phyloP scores from a whole-genome alignment of 2,888 invertebrate genomes.

The Lacanobia oleracea region DNA sequence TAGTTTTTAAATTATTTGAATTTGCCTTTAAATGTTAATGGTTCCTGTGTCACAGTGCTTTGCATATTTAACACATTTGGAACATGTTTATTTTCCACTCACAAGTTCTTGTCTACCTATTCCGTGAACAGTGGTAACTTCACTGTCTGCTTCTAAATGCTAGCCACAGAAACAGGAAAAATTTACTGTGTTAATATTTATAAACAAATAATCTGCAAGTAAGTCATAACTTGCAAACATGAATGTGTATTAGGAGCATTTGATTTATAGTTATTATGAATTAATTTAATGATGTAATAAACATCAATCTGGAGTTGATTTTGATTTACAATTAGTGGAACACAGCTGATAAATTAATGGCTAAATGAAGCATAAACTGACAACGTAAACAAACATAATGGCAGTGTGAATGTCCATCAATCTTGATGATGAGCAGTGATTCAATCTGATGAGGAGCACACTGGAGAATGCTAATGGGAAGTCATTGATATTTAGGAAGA shows the following conservation, averaged over 20 bases:
- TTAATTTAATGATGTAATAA: slow-evolving; percentile 63
- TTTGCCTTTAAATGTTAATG: slow-evolving; percentile 55
- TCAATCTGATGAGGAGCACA: neutral
- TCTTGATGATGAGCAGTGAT: slow-evolving; percentile 36
- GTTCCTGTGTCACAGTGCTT: slow-evolving; percentile 52
- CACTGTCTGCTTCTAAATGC: slow-evolving; percentile 21
- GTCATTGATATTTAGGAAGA: slow-evolving; percentile 20
- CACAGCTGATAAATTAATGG: slow-evolving; percentile 54
- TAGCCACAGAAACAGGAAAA: slow-evolving; percentile 44
- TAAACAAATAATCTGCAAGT: slow-evolving; percentile 55
- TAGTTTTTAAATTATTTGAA: slow-evolving; percentile 56
- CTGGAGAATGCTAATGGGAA: neutral
- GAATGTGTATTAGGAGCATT: slow-evolving; percentile 52
- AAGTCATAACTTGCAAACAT: slow-evolving; percentile 46
- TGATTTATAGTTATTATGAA: slow-evolving; percentile 58
- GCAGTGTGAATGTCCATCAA: slow-evolving; percentile 34
- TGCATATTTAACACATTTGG: slow-evolving; percentile 49
- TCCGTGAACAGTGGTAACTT: slow-evolving; percentile 24
- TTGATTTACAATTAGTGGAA: slow-evolving; percentile 59
- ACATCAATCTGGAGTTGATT: slow-evolving; percentile 49
- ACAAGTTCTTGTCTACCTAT: slow-evolving; percentile 20
- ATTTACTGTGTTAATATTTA: slow-evolving; percentile 45
- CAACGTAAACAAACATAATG: slow-evolving; percentile 50
- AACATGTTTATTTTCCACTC: slow-evolving; percentile 39
- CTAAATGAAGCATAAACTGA: slow-evolving; percentile 48